phyloP scores from a whole-genome alignment of 2,888 invertebrate genomes.

The Nyleta sp. region DNA sequence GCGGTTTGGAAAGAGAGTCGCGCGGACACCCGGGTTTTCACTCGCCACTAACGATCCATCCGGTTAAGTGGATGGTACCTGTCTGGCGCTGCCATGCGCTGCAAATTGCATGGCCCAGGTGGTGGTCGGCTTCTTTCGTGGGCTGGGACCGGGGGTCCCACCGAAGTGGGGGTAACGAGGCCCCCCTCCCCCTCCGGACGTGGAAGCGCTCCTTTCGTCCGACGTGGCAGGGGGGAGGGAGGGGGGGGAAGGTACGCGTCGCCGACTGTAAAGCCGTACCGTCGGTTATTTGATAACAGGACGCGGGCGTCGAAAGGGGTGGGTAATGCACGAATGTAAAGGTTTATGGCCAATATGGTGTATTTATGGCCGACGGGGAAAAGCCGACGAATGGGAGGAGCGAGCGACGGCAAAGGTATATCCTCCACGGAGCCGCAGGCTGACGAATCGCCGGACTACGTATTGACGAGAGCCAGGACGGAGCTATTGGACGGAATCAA shows the following conservation, averaged over 20 bases:
- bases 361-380: slow-evolving; percentile 77
- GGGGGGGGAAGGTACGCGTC: slow-evolving; percentile 15
- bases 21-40: slow-evolving; percentile 60
- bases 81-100: slow-evolving; percentile 79
- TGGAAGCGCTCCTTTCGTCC: too few relatives aligned
- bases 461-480: slow-evolving; percentile 63
- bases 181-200: too few relatives aligned
- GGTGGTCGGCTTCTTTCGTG: slow-evolving; percentile 64
- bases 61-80: slow-evolving; percentile 81
- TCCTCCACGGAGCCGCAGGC: slow-evolving; percentile 38
- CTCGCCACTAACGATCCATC: slow-evolving; percentile 77
- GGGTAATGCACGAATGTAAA: slow-evolving; percentile 80
- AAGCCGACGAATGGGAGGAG: slow-evolving; percentile 63
- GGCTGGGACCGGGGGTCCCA: slow-evolving; percentile 61
- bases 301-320: slow-evolving; percentile 68
- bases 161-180: too few relatives aligned
- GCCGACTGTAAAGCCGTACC: slow-evolving; percentile 72
- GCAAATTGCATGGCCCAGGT: slow-evolving; percentile 77
- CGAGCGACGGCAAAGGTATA: slow-evolving; percentile 48
- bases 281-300: slow-evolving; percentile 75
- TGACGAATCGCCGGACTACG: slow-evolving; percentile 43
- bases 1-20: slow-evolving; percentile 11
- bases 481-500: slow-evolving; percentile 60
- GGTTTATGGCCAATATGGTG: slow-evolving; percentile 80
- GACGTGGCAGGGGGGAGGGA: too few relatives aligned